Evolutionary conservation across 2,113 vertebrate genomes (phyloP).

Genomic region (Prionailurus bengalensis): DNA sequence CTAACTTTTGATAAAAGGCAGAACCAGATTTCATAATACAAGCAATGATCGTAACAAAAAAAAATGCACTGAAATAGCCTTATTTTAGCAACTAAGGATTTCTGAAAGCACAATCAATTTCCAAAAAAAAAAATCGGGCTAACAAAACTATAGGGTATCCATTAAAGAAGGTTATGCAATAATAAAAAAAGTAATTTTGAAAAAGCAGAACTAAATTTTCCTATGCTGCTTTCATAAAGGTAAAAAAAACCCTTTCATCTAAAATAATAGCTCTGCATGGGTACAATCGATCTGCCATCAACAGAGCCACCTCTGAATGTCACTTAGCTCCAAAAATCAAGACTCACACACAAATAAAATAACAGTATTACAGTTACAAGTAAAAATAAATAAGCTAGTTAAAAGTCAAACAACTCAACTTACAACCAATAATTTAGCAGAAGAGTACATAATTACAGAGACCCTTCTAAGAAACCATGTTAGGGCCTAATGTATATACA

Average conservation of each 20-base stretch:
- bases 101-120: slow-evolving; percentile 1
- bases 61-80: not conserved
- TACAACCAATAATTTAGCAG: not conserved
- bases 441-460: not conserved
- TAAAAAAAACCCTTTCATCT: slow-evolving; percentile 4
- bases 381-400: slow-evolving; percentile 48
- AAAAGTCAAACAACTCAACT: not conserved
- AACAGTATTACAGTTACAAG: not conserved
- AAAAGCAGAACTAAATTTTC: slow-evolving; percentile 47
- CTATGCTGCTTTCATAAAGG: slow-evolving; percentile 27
- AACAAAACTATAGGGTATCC: slow-evolving; percentile 14
- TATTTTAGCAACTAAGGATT: slow-evolving; percentile 53
- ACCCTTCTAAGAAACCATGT: not conserved
- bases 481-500: not conserved
- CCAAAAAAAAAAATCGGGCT: not conserved
- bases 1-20: slow-evolving; percentile 44
- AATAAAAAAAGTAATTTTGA: slow-evolving; percentile 56
- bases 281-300: not conserved
- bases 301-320: not conserved
- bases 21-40: not conserved
- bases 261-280: slow-evolving; percentile 2
- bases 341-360: slow-evolving; percentile 1
- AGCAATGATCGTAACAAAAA: not conserved
- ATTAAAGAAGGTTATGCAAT: not conserved
- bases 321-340: slow-evolving; percentile 39